Base-by-base conservation (phyloP, 2,113 vertebrate genomes). In the Polyodon spathula region DNA sequence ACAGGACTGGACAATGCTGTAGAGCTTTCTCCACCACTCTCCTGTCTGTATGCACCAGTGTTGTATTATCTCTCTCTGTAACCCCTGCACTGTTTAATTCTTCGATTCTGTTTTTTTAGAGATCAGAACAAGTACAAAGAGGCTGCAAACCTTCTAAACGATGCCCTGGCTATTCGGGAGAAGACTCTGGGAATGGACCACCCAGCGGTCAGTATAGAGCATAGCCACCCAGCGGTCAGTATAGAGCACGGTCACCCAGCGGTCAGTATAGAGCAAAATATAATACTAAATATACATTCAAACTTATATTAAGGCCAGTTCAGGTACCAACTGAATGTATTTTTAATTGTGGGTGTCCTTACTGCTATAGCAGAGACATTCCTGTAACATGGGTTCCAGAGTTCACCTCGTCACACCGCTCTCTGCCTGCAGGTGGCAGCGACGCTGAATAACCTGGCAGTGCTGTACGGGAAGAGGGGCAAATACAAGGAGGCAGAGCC, bases 81-180 rank as follows among this genome's bases (percentile, higher is more conserved):
- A 14, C 42, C 9, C 2, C 9, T 12, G 7, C 27, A 27, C 27
- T 27, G 27, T 27, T 27, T 27, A 27, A 27, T 2, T 1, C 27
- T 27, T 27, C 3, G 27, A 12, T 10, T 50, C 58, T 11, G 16
- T 54, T 8, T 12, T 53, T 46, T 3, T 75, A 94, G 92, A 67
- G 92, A 94, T 68, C 92, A 94, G 72, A 94, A 93, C 73, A 94
- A 93, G 71, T 93, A 93, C 71, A 93, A 93, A 70, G 92, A 93
- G 63, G 92, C 92, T 12, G 90, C 91, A 0, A 91, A 84, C 63
- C 85, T 94, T 6, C 78, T 94, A 62, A 92, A 92, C 0, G 90
- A 94, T 0, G 92, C 92, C 0, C 72, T 94, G 63, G 85, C 84
- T 2, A 93, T 94, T 70, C 84, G 92, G 37, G 90, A 94, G 74